Evolutionary conservation across 2,797 vertebrate genomes (phyloP).

Genomic region (Argya squamiceps): DNA sequence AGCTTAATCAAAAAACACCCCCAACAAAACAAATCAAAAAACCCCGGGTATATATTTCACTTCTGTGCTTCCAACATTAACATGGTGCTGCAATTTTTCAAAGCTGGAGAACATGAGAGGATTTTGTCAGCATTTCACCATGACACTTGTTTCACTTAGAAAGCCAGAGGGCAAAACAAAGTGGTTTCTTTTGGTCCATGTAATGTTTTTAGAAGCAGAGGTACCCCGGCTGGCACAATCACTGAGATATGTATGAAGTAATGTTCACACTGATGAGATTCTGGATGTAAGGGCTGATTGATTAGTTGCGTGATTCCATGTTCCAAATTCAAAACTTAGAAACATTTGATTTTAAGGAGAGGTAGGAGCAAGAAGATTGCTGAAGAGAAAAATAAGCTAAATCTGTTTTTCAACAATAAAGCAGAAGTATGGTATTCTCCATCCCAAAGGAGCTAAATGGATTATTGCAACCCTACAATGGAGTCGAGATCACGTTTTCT

Average conservation of each 20-base stretch:
- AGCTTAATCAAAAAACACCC: not conserved
- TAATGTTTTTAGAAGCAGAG: conserved; percentile 56
- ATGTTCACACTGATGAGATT: conserved; percentile 13
- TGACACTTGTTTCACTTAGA: conserved; percentile 52
- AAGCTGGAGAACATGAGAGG: conserved; percentile 39
- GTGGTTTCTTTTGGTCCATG: conserved; percentile 61
- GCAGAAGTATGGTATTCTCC: conserved; percentile 10
- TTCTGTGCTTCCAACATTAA: not conserved
- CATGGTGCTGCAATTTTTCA: conserved; percentile 18
- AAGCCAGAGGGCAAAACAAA: conserved; percentile 72
- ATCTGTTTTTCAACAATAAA: not conserved
- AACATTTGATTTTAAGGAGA: not conserved
- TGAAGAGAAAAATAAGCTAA: not conserved
- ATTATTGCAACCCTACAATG: conserved; percentile 7
- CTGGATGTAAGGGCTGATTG: not conserved
- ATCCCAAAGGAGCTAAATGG: conserved; percentile 2
- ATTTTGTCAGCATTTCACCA: conserved; percentile 61
- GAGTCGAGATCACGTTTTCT: conserved; percentile 10
- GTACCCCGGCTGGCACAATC: conserved; percentile 42
- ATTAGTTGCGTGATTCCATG: not conserved
- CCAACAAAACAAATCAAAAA: not conserved
- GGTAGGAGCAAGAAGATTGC: not conserved
- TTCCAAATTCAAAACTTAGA: not conserved
- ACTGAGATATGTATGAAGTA: not conserved
- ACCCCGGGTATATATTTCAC: not conserved